Percentiles rank a stretch among this genome's conserved stretches.
phyloP scores from a whole-genome alignment of 2,888 invertebrate species.

The Plusia festucae region DNA sequence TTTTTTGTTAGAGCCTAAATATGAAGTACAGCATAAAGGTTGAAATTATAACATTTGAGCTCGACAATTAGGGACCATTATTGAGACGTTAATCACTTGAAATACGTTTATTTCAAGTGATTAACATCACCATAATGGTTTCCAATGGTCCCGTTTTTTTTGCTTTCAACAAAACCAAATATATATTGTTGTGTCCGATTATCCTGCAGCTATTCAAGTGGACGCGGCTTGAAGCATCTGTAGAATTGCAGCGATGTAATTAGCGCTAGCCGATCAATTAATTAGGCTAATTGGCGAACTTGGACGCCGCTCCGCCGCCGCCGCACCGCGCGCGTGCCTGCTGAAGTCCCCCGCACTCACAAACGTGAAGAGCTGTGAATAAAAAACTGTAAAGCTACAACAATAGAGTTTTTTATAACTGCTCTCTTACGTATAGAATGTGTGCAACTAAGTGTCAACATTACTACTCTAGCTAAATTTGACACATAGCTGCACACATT shows the following conservation, averaged over 20 bases:
- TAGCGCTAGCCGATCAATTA: conserved; percentile 33
- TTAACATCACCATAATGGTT: too few species aligned
- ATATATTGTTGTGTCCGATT: not conserved
- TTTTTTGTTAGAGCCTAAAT: not conserved
- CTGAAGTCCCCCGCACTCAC: not conserved
- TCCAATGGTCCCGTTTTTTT: not conserved
- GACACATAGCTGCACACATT: too few species aligned
- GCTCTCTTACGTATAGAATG: too few species aligned
- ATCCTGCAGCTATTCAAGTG: not conserved
- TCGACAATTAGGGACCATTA: not conserved
- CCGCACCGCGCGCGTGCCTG: not conserved
- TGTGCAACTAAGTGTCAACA: too few species aligned
- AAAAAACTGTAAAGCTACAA: not conserved
- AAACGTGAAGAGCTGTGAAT: not conserved
- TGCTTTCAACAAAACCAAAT: not conserved
- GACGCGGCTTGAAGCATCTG: conserved; percentile 13
- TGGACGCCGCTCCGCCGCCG: conserved; percentile 5
- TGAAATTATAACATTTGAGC: not conserved
- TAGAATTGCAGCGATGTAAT: conserved; percentile 28
- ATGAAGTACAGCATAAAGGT: not conserved
- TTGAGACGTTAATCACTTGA: not conserved
- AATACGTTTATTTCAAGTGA: too few species aligned
- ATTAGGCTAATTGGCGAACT: conserved; percentile 35
- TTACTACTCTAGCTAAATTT: too few species aligned
- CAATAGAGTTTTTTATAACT: too few species aligned